These are phyloP conservation scores for Malachius bipustulatus DNA, from an alignment of 2,888 invertebrate species.

Conservation along the genomic window DNA sequence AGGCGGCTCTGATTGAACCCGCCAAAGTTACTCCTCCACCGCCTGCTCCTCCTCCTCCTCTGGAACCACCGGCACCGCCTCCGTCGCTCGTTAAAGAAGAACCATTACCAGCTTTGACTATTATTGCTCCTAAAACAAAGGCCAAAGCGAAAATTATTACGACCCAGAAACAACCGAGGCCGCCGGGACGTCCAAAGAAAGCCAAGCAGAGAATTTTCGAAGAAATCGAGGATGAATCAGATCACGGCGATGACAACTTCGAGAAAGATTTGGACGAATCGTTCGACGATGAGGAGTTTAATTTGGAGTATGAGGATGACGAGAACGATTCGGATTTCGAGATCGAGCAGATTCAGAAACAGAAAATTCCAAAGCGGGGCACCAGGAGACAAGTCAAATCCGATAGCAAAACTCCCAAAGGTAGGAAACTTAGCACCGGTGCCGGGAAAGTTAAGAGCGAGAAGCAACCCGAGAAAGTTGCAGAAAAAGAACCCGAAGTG, in stretches of 20 bases:
- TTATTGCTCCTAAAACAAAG: background rate
- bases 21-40: slow-evolving; percentile 23
- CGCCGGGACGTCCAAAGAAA: background rate
- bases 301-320: slow-evolving; percentile 34
- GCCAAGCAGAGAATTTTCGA: slow-evolving; percentile 16
- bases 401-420: slow-evolving; percentile 15
- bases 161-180: background rate
- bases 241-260: slow-evolving; percentile 17
- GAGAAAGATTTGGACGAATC: slow-evolving; percentile 30
- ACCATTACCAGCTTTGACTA: background rate
- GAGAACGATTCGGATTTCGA: slow-evolving; percentile 43
- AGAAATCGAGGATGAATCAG: slow-evolving; percentile 14
- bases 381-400: slow-evolving; percentile 21
- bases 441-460: slow-evolving; percentile 11
- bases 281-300: slow-evolving; percentile 45
- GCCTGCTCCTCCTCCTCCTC: slow-evolving; percentile 25
- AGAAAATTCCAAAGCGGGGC: slow-evolving; percentile 23
- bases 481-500: slow-evolving; percentile 11
- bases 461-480: slow-evolving; percentile 9
- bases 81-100: background rate
- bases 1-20: background rate
- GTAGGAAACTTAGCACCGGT: slow-evolving; percentile 23
- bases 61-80: slow-evolving; percentile 11
- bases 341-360: slow-evolving; percentile 24
- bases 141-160: background rate